Base-by-base conservation (phyloP, 2,797 vertebrate species). In the Peromyscus eremicus region DNA sequence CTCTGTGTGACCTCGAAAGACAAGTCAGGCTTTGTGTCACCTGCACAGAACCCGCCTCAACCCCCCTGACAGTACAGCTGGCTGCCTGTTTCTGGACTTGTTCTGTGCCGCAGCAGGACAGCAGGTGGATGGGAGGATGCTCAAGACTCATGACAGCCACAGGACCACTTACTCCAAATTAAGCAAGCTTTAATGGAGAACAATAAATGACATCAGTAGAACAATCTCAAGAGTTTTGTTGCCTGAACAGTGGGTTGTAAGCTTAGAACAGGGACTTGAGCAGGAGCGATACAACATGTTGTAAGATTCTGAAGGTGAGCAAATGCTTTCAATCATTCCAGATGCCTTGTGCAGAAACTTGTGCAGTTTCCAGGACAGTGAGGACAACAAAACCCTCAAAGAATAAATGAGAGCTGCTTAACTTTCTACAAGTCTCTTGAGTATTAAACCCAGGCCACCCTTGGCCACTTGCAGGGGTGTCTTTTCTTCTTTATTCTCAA, bases 401-500 rank as follows among this genome's bases (percentile, higher is more conserved):
- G 57, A 91, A 66, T 37, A 92, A 73, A 93, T 75, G 27, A 60
- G 91, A 89, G 66, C 62, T 94, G 79, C 34, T 99, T 99, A 99
- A 94, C 99, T 99, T 98, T 99, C 99, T 29, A 99, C 99, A 46
- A 99, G 99, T 96, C 99, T 99, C 82, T 98, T 99, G 21, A 99
- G 99, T 88, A 99, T 37, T 84, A 98, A 98, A 40, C 98, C 99
- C 97, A 99, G 98, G 52, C 99, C 98, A 8, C 99, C 99, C 97
- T 99, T 99, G n/a, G 99, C 99, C 49, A 99, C 97, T 98, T 99
- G 99, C 79, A 99, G 97, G 1, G 99, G 99, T 0, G 99, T 99
- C 98, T 99, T 99, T 97, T 99, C 99, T 97, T 99, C 99, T 98
- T 99, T 99, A 98, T 99, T 99, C 97, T 99, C 99, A 92, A 99